A percentile compares a stretch with the other conserved stretches of the same genome.
These are phyloP conservation scores for Euplagia quadripunctaria DNA, from an alignment of 2,888 invertebrate species.

Conservation along the genomic window DNA sequence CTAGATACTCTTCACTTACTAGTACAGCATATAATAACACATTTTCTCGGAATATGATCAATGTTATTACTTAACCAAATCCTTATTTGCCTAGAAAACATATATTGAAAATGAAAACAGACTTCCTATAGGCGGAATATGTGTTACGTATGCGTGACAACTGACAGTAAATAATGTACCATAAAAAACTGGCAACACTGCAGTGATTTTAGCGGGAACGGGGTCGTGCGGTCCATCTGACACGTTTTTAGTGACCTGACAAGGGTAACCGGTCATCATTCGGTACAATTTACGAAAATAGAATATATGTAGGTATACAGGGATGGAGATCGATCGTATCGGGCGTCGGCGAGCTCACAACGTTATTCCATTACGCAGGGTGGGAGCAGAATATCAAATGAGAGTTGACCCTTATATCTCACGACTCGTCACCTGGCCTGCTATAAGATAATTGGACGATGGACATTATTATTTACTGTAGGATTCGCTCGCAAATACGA, in stretches of 20 bases:
- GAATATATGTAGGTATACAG: constrained; percentile 67
- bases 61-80: neutral
- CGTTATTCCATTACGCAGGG: constrained; percentile 83
- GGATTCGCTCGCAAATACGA: constrained; percentile 44
- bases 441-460: constrained; percentile 59
- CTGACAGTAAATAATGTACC: constrained; percentile 33
- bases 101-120: neutral
- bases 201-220: constrained; percentile 53
- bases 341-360: constrained; percentile 72
- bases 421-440: constrained; percentile 59
- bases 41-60: neutral
- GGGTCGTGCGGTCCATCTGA: constrained; percentile 49
- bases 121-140: neutral
- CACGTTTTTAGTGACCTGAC: constrained; percentile 72
- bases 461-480: constrained; percentile 53
- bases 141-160: constrained; percentile 13
- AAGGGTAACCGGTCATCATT: constrained; percentile 78
- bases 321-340: constrained; percentile 73
- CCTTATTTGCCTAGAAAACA: neutral
- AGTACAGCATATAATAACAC: neutral
- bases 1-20: neutral
- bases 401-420: constrained; percentile 76
- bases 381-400: constrained; percentile 79
- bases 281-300: constrained; percentile 81
- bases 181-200: constrained; percentile 49